Evolutionary conservation across 2,113 vertebrate genomes (phyloP).

Genomic region (Sinocyclocheilus anophthalmus): DNA sequence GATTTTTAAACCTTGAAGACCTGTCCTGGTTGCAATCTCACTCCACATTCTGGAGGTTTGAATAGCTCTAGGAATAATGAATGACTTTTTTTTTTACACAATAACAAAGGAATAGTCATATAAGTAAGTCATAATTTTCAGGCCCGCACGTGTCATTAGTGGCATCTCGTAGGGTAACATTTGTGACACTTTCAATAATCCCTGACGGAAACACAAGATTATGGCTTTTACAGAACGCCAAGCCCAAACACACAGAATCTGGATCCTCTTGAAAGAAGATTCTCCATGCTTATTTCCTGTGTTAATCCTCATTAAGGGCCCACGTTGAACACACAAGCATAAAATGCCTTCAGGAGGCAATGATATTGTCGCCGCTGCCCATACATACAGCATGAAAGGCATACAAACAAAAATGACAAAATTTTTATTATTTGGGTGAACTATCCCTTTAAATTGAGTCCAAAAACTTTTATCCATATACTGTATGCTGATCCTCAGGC

Average conservation of each 20-base stretch:
- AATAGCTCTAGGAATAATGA: conserved; percentile 9
- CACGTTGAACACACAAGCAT: conserved; percentile 41
- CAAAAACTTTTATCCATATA: background rate
- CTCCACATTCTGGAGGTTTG: conserved; percentile 16
- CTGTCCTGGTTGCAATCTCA: conserved; percentile 2
- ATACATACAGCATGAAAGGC: background rate
- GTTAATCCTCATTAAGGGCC: conserved; percentile 55
- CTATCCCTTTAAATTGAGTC: background rate
- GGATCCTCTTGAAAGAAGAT: conserved; percentile 45
- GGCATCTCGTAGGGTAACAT: conserved; percentile 54
- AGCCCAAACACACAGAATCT: conserved; percentile 34
- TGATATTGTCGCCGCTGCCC: background rate
- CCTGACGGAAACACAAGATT: conserved; percentile 64
- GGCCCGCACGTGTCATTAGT: conserved; percentile 42
- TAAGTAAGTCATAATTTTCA: conserved; percentile 58
- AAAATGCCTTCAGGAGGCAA: conserved; percentile 48
- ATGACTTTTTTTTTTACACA: background rate
- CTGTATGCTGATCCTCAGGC: background rate
- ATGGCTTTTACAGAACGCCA: conserved; percentile 45
- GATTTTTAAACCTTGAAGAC: conserved; percentile 11
- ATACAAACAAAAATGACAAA: background rate
- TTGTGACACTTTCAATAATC: conserved; percentile 62
- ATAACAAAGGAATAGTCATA: conserved; percentile 29
- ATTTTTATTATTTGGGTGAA: background rate
- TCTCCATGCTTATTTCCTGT: conserved; percentile 44